Percentiles rank a stretch among this genome's conserved stretches.
These are phyloP conservation scores for Patella depressa DNA, from an alignment of 2,888 invertebrate species.

Conservation along the genomic window DNA sequence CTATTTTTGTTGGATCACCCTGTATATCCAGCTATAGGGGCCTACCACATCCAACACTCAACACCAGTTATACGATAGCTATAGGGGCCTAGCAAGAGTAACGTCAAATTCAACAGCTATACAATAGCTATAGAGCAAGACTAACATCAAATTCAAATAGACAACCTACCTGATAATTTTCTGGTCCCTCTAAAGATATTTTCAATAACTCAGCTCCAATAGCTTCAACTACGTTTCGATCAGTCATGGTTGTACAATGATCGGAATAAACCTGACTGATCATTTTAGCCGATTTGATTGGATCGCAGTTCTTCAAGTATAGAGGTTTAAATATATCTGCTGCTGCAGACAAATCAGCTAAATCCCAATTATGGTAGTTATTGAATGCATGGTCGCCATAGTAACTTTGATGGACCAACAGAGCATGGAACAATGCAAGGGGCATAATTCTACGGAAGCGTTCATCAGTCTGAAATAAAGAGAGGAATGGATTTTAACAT, in stretches of 20 bases:
- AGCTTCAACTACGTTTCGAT: constrained; percentile 42
- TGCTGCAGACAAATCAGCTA: constrained; percentile 58
- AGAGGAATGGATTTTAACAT: too few species aligned
- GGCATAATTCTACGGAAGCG: constrained; percentile 47
- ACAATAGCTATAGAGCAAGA: too few species aligned
- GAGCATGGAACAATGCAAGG: constrained; percentile 60
- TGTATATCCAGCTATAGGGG: too few species aligned
- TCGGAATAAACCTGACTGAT: constrained; percentile 53
- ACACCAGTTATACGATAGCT: too few species aligned
- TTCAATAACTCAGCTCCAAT: constrained; percentile 27
- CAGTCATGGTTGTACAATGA: constrained; percentile 45
- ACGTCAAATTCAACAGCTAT: too few species aligned
- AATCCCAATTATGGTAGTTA: constrained; percentile 55
- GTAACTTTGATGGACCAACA: constrained; percentile 60
- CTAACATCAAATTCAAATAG: too few species aligned
- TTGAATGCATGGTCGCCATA: constrained; percentile 58
- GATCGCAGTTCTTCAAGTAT: constrained; percentile 42
- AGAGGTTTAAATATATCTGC: constrained; percentile 54
- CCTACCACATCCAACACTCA: too few species aligned
- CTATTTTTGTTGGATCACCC: too few species aligned
- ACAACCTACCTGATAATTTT: not conserved
- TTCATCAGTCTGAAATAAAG: constrained; percentile 29
- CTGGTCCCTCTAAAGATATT: not conserved
- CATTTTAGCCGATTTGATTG: constrained; percentile 40
- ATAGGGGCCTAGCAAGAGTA: too few species aligned